Percentiles rank a stretch among this genome's conserved stretches.
Conservation (phyloP, 2,888 invertebrate species). For the Andrena fulva region DNA sequence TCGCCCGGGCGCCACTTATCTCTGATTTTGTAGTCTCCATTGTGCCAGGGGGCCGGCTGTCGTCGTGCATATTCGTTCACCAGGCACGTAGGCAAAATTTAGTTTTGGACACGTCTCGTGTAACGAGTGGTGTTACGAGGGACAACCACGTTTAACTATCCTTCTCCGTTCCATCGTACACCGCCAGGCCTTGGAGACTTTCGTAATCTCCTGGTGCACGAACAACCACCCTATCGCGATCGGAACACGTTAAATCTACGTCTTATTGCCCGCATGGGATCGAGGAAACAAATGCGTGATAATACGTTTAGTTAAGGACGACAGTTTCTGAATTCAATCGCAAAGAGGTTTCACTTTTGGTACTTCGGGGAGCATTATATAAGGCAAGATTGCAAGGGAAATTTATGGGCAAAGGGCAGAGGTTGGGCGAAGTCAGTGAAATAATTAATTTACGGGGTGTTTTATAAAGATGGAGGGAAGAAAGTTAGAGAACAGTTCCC, state of each 20-base stretch:
- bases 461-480: not conserved
- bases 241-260: not conserved
- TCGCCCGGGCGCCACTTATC: constrained; percentile 73
- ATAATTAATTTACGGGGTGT: not conserved
- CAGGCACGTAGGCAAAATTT: constrained; percentile 73
- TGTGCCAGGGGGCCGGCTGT: constrained; percentile 61
- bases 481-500: not conserved
- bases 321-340: not conserved
- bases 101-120: constrained; percentile 64
- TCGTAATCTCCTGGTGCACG: not conserved
- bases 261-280: not conserved
- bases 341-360: not conserved
- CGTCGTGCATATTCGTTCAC: constrained; percentile 65
- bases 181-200: constrained; percentile 5
- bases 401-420: constrained; percentile 1
- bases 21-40: constrained; percentile 76
- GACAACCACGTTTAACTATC: constrained; percentile 44
- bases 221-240: constrained; percentile 3
- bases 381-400: not conserved
- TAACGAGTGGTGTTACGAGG: constrained; percentile 57
- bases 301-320: not conserved
- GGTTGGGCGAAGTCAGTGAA: not conserved
- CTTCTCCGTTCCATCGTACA: constrained; percentile 6
- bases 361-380: not conserved
- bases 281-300: not conserved